A percentile compares a stretch with the other conserved stretches of the same genome.
These are phyloP conservation scores for Cercocebus atys DNA, from an alignment of 2,113 vertebrate species.

Conservation along the genomic window DNA sequence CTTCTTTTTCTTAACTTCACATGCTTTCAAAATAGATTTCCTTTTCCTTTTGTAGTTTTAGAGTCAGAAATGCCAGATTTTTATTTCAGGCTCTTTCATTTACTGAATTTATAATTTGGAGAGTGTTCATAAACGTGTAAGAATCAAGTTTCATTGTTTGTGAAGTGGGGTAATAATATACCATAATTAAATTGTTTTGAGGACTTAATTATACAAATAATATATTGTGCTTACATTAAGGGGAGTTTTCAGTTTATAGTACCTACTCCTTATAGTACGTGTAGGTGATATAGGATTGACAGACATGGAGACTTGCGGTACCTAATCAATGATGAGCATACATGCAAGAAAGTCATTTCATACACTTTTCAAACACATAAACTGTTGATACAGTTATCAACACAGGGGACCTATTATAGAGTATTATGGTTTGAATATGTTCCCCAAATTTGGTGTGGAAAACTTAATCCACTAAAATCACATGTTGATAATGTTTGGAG, in stretches of 20 bases:
- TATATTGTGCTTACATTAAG: not conserved
- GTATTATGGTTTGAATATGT: not conserved
- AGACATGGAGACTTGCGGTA: not conserved
- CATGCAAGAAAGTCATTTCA: not conserved
- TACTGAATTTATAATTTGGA: not conserved
- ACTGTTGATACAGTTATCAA: not conserved
- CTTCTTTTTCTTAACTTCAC: not conserved
- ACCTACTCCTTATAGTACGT: not conserved
- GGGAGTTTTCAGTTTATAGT: not conserved
- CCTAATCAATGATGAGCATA: not conserved
- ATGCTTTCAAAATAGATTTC: not conserved
- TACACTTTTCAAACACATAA: not conserved
- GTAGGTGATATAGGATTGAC: not conserved
- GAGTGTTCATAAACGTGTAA: not conserved
- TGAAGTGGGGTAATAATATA: not conserved
- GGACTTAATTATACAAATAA: not conserved
- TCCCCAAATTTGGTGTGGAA: not conserved
- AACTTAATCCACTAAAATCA: not conserved
- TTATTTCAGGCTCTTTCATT: not conserved
- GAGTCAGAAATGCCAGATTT: not conserved
- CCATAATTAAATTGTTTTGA: not conserved
- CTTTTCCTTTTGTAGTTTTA: not conserved
- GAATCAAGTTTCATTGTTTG: not conserved
- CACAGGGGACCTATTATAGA: not conserved
- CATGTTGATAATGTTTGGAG: not conserved